phyloP scores from a whole-genome alignment of 1,140 invertebrate genomes.

The Ooceraea biroi region DNA sequence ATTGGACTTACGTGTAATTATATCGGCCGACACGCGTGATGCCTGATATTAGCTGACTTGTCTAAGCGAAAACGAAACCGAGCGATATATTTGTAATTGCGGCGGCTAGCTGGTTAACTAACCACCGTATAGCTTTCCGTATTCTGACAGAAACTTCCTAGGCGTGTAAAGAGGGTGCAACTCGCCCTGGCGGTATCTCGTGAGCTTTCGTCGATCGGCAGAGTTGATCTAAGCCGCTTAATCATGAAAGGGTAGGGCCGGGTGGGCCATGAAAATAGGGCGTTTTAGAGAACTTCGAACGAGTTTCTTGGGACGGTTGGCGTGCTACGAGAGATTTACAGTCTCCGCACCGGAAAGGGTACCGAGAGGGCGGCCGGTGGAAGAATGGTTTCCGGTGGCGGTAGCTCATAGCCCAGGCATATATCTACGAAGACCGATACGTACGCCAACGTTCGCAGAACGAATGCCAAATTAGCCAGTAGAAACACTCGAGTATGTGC shows the following conservation, averaged over 20 bases:
- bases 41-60: slow-evolving; percentile 61
- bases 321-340: slow-evolving; percentile 81
- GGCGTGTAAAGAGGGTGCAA: slow-evolving; percentile 59
- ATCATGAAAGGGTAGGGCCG: slow-evolving; percentile 51
- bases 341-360: slow-evolving; percentile 80
- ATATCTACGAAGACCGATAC: slow-evolving; percentile 64
- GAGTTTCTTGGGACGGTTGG: slow-evolving; percentile 71
- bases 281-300: slow-evolving; percentile 72
- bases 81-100: slow-evolving; percentile 71
- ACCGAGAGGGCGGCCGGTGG: slow-evolving; percentile 77
- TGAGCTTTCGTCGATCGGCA: slow-evolving; percentile 72
- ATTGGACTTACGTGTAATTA: slow-evolving; percentile 54
- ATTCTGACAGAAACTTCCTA: slow-evolving; percentile 54
- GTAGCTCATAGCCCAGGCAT: slow-evolving; percentile 69
- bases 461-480: slow-evolving; percentile 24
- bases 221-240: slow-evolving; percentile 68
- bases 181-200: slow-evolving; percentile 65
- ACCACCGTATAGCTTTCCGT: slow-evolving; percentile 71
- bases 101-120: slow-evolving; percentile 46
- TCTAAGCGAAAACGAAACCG: slow-evolving; percentile 66
- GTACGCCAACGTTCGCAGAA: slow-evolving; percentile 67
- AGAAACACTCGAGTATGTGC: slow-evolving; percentile 42
- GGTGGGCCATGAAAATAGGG: slow-evolving; percentile 71
- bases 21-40: slow-evolving; percentile 45
- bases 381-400: slow-evolving; percentile 81